Percentiles rank a stretch among this genome's conserved stretches.
Evolutionary conservation across 2,113 vertebrate genomes (phyloP).

Genomic region (Phoenicopterus ruber): DNA sequence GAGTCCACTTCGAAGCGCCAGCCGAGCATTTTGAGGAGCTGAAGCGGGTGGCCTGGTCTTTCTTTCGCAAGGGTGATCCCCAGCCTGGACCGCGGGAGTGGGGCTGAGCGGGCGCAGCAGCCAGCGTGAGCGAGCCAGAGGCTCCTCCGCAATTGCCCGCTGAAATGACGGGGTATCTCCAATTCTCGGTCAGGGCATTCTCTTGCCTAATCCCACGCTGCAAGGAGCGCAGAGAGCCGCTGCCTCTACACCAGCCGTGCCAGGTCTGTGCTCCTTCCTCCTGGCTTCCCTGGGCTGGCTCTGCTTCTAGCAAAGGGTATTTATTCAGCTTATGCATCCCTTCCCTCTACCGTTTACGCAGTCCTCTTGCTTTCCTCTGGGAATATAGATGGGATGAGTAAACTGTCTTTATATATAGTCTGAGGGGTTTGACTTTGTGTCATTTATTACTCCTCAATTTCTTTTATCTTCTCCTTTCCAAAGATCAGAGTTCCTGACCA

Average conservation of each 20-base stretch:
- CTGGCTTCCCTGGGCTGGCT: neutral
- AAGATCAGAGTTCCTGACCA: neutral
- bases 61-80: accelerated
- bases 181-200: neutral
- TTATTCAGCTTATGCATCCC: neutral
- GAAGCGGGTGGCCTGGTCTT: neutral
- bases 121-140: accelerated
- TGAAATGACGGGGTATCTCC: neutral
- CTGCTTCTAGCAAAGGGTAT: neutral
- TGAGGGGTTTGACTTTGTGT: neutral
- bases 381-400: neutral
- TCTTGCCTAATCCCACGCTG: neutral
- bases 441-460: neutral
- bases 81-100: accelerated
- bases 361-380: neutral
- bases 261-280: neutral
- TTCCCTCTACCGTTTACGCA: neutral
- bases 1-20: neutral
- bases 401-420: neutral
- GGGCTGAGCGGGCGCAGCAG: neutral
- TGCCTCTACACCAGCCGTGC: neutral
- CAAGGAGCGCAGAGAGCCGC: neutral
- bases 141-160: neutral
- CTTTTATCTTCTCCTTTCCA: neutral
- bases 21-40: neutral